Conservation (phyloP, 2,888 invertebrate genomes). For the Spialia ferax region DNA sequence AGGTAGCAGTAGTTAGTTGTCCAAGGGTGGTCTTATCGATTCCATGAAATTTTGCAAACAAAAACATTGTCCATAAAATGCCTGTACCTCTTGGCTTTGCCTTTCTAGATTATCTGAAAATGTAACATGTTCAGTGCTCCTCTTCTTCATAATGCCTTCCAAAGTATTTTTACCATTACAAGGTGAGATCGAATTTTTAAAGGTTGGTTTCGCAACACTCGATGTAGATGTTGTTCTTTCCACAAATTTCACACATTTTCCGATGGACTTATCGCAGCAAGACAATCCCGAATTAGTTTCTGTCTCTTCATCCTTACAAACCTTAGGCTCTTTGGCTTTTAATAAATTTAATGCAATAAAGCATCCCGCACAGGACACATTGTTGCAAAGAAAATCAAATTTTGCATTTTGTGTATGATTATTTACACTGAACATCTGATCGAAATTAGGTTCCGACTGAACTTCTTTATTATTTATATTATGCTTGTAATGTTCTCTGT, state of each 20-base stretch:
- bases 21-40: constrained; percentile 63
- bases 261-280: constrained; percentile 58
- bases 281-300: constrained; percentile 55
- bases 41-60: constrained; percentile 65
- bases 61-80: constrained; percentile 50
- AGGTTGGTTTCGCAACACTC: constrained; percentile 40
- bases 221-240: constrained; percentile 57
- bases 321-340: constrained; percentile 50
- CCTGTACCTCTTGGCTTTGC: constrained; percentile 14
- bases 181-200: constrained; percentile 27
- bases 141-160: constrained; percentile 33
- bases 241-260: constrained; percentile 42
- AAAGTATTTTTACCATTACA: constrained; percentile 41
- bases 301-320: constrained; percentile 66
- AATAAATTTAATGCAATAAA: constrained; percentile 57
- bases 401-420: constrained; percentile 8
- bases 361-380: constrained; percentile 61
- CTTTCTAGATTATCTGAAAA: constrained; percentile 47
- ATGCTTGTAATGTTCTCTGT: not conserved
- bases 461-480: constrained; percentile 31
- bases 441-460: not conserved
- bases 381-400: constrained; percentile 41
- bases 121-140: constrained; percentile 50
- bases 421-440: not conserved
- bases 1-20: too few relatives aligned